Percentiles rank a stretch among this genome's conserved stretches.
Conservation (phyloP, 1,140 invertebrate genomes). For the Semibalanus balanoides region DNA sequence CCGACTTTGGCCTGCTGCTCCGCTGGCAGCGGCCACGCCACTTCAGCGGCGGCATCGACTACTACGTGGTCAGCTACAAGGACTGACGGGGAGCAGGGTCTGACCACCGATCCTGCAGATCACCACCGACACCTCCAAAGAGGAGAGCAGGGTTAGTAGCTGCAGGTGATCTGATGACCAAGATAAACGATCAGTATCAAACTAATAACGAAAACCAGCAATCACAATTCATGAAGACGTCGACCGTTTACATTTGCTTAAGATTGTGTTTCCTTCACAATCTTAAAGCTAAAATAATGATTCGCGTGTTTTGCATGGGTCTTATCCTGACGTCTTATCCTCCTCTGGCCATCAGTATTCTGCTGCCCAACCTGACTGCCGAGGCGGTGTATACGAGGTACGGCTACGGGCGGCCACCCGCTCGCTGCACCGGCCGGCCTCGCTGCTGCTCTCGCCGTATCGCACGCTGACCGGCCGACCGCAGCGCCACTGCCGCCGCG, state of each 20-base stretch:
- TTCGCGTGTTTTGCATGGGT: no score
- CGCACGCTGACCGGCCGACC: background rate
- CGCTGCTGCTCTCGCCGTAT: background rate
- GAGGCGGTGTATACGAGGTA: background rate
- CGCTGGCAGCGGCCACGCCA: constrained; percentile 60
- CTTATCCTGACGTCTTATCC: no score
- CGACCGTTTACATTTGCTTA: no score
- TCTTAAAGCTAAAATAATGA: no score
- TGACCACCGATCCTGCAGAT: background rate
- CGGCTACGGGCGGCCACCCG: background rate
- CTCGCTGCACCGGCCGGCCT: background rate
- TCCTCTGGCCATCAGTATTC: background rate
- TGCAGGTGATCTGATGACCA: no score
- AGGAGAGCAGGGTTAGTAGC: background rate
- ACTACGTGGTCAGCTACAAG: constrained; percentile 21
- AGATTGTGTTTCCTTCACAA: no score
- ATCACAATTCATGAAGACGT: no score
- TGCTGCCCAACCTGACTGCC: background rate
- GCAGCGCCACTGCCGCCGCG: background rate
- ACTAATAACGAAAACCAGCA: no score
- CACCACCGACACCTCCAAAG: background rate
- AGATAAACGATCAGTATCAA: no score
- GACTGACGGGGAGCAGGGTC: background rate
- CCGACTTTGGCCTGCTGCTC: constrained; percentile 54
- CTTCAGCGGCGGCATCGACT: constrained; percentile 36